A percentile compares a stretch with the other conserved stretches of the same genome.
These are phyloP conservation scores for Conchocele bisecta DNA, from an alignment of 2,888 invertebrate species.

Conservation along the genomic window DNA sequence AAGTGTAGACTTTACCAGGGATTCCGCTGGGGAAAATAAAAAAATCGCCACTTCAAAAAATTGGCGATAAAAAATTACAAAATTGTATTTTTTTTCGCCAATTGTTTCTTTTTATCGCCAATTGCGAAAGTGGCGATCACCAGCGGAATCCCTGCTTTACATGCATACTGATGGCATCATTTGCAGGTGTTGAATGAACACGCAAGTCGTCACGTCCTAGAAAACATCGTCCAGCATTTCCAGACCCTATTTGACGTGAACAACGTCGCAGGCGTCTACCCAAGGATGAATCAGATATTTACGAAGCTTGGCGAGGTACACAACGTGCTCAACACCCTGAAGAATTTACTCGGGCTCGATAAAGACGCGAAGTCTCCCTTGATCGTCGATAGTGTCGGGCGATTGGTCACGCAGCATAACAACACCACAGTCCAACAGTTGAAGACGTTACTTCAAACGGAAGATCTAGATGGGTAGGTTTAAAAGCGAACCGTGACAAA, in stretches of 20 bases:
- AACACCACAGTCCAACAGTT: slow-evolving; percentile 76
- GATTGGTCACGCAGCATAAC: slow-evolving; percentile 73
- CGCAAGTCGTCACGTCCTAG: slow-evolving; percentile 70
- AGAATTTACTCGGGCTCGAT: slow-evolving; percentile 78
- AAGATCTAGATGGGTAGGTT: slow-evolving; percentile 77
- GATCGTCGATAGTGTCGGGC: slow-evolving; percentile 78
- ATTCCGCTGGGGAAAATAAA: too few relatives aligned
- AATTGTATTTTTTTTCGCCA: too few relatives aligned
- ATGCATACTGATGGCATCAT: too few relatives aligned
- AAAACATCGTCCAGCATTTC: slow-evolving; percentile 80
- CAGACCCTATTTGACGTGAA: slow-evolving; percentile 81
- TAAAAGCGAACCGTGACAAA: too few relatives aligned
- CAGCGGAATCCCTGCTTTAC: too few relatives aligned
- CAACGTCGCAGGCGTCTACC: slow-evolving; percentile 76
- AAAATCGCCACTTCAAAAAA: too few relatives aligned
- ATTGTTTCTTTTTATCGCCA: too few relatives aligned
- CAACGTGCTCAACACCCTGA: slow-evolving; percentile 78
- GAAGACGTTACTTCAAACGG: slow-evolving; percentile 75
- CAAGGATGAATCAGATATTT: slow-evolving; percentile 82
- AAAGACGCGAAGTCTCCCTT: slow-evolving; percentile 69
- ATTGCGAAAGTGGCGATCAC: too few relatives aligned
- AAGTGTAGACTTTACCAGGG: too few relatives aligned
- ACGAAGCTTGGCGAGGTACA: slow-evolving; percentile 77
- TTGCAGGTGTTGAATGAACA: slow-evolving; percentile 68
- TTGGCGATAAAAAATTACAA: too few relatives aligned